These are phyloP conservation scores for Hycleus phaleratus DNA, from an alignment of 1,140 invertebrate genomes.

Conservation along the genomic window DNA sequence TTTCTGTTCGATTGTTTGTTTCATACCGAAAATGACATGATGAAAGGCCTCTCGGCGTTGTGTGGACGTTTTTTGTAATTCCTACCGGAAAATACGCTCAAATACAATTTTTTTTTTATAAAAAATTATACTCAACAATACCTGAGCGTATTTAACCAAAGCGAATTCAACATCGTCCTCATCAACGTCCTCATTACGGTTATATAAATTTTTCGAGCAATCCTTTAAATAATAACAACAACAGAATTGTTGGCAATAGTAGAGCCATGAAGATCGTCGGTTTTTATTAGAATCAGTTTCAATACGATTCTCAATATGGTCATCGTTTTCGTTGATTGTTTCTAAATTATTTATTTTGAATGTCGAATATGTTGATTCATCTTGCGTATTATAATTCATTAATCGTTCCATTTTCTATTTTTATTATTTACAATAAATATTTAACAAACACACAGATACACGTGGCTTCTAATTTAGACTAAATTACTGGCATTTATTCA, in stretches of 20 bases:
- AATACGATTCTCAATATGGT: constrained; percentile 13
- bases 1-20: constrained; percentile 4
- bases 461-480: not conserved
- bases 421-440: not conserved
- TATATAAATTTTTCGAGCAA: not conserved
- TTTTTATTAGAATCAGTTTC: too few species aligned
- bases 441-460: not conserved
- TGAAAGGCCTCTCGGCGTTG: not conserved
- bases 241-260: constrained; percentile 10
- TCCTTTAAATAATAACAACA: constrained; percentile 20
- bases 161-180: constrained; percentile 42
- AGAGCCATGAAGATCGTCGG: too few species aligned
- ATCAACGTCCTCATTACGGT: not conserved
- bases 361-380: constrained; percentile 30
- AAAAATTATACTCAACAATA: not conserved
- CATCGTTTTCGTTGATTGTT: constrained; percentile 18
- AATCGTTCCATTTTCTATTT: constrained; percentile 30
- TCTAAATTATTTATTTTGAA: constrained; percentile 16
- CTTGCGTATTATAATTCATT: constrained; percentile 26
- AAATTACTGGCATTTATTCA: constrained; percentile 1
- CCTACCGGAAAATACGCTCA: not conserved
- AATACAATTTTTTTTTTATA: not conserved
- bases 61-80: not conserved
- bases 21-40: constrained; percentile 1
- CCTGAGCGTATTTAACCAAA: constrained; percentile 39